Evolutionary conservation across 2,888 invertebrate species (phyloP).

Genomic region (Metacarcinus magister): DNA sequence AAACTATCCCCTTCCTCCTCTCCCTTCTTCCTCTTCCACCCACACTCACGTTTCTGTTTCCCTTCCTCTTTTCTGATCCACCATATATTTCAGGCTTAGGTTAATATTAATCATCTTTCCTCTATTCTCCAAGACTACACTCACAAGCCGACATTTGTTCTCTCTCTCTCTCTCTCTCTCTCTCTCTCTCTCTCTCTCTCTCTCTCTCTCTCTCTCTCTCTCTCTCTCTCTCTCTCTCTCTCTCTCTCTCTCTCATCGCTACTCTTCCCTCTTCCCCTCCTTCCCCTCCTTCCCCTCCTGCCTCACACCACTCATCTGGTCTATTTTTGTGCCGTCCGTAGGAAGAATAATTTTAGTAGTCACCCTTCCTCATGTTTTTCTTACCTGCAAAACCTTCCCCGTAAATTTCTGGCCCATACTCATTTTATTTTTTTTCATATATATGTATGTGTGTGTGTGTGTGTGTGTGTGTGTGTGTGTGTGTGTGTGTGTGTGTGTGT

Average conservation of each 20-base stretch:
- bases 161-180: not conserved
- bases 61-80: not conserved
- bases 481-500: constrained; percentile 26
- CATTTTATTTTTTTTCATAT: not conserved
- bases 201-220: constrained; percentile 12
- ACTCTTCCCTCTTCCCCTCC: not conserved
- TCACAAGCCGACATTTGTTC: not conserved
- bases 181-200: not conserved
- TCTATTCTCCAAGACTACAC: not conserved
- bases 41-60: not conserved
- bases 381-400: constrained; percentile 8
- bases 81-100: not conserved
- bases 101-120: not conserved
- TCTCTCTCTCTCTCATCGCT: not conserved
- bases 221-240: constrained; percentile 17
- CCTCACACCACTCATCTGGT: not conserved
- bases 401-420: constrained; percentile 18
- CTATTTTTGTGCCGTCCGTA: not conserved
- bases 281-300: not conserved
- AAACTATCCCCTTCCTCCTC: no score
- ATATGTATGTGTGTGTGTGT: not conserved
- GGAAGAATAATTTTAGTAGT: not conserved
- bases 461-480: not conserved
- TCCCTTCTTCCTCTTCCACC: not conserved
- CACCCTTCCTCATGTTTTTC: constrained; percentile 29